Base-by-base conservation (phyloP, 1,140 invertebrate species). In the Psix sp. region DNA sequence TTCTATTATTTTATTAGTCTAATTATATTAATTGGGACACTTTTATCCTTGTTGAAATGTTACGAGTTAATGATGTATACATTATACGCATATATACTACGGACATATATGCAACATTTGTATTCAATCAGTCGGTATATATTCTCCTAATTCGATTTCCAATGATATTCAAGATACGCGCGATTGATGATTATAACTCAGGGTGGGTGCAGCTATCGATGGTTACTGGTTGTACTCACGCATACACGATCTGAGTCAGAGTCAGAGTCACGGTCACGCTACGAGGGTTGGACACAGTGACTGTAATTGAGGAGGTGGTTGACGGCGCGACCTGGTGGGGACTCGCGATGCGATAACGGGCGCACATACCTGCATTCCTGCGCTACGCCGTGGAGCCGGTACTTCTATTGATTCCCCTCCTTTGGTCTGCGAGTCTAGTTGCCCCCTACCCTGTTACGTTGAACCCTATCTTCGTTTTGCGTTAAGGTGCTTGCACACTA, bases 231-330 rank as follows among this genome's bases (percentile, higher is more conserved):
- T 56, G 45, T 51, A 13, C 29, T 42, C 31, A 59, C 66, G 6
- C 15, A 14, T 31, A 38, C 20, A 38, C 51, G 6, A 17, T 24
- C 31, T n/a, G 20, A 65, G 45, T 71, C 79, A 72, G 79, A 82
- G 80, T 82, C 80, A 82, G 78, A 82, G 80, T 82, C 80, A 82
- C 77, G 80, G 80, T 82, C 80, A 82, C 78, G 80, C 80, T 82
- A 78, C 59, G 74, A 81, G 80, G 80, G 80, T 82, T 80, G 80
- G 66, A 81, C 59, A 71, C 42, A 43, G 52, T 59, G 42, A 56
- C 36, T 67, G 11, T 74, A 52, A 63, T 49, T 35, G 43, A 63
- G 29, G 45, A 49, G 51, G 67, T 42, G 52, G 65, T 68, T 54
- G 60, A 38, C 35, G 51, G 33, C 16, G n/a, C 39, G 33, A 38